Evolutionary conservation across 2,797 vertebrate species (phyloP), one percentile per base, ranked within the genome.

Genomic region (Typhlichthys eigenmanni): DNA sequence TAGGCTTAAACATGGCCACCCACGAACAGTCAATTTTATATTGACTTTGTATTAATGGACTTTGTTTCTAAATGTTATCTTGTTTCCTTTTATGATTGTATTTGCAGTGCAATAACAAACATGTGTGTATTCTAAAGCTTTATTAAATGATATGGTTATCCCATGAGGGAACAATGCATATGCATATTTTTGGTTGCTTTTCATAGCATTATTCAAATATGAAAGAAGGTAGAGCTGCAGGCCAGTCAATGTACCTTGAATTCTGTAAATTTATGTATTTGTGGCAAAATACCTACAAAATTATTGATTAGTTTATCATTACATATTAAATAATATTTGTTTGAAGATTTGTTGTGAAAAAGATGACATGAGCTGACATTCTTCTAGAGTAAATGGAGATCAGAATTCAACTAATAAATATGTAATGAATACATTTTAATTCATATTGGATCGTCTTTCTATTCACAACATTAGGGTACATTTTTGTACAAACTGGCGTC

Each of bases 171-270:
- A 47, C 58, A 38, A 74, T 60, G 32, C 60, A 72, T 8, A 10
- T 43, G 38, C 38, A 43, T 75, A 72, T 11, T 70, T 57, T 73
- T 77, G 76, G 74, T 77, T 78, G 62, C 60, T 80, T 43, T 71
- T 78, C 80, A 60, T 72, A 74, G 75, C 80, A 74, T 43, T 74
- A 58, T 85, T 84, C 78, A 55, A 77, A 72, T 82, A 73, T 51
- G 60, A 64, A 83, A 79, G 74, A 84, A 86, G 86, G 89, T 92
- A 87, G 85, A 92, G 83, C 93, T 95, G 94, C 93, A 92, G 93
- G 94, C 80, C 95, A 94, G 93, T 93, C 90, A 90, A 66, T 80
- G 64, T 90, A 90, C 88, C 88, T 85, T 43, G 77, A 50, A 72
- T 68, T 79, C 73, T 91, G 76, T 87, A 82, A 79, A 76, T 76